Evolutionary conservation across 2,113 vertebrate species (phyloP).

Genomic region (Malaclemys terrapin): DNA sequence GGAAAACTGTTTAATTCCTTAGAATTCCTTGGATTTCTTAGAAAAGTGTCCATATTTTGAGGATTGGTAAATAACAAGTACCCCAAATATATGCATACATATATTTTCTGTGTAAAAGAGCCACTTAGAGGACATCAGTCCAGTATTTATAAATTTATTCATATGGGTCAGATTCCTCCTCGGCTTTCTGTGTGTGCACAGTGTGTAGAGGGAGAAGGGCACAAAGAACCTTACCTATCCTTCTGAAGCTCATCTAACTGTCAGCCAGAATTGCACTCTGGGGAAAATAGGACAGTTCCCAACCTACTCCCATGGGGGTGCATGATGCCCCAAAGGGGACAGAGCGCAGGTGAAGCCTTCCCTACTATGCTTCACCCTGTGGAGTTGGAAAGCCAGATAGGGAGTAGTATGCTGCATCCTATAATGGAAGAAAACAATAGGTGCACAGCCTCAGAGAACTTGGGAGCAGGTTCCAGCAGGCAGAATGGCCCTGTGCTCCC

Average conservation of each 20-base stretch:
- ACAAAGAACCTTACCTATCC: background rate
- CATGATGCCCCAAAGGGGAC: too few species aligned
- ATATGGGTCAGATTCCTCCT: background rate
- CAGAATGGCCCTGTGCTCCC: too few species aligned
- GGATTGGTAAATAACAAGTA: background rate
- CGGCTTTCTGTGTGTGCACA: background rate
- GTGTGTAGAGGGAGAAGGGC: fast-evolving
- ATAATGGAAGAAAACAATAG: too few species aligned
- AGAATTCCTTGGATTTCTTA: background rate
- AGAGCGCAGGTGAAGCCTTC: too few species aligned
- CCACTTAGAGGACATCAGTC: background rate
- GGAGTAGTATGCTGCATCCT: too few species aligned
- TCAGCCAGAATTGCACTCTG: background rate
- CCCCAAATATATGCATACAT: background rate
- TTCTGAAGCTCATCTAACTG: background rate
- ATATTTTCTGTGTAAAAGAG: background rate
- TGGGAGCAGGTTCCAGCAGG: too few species aligned
- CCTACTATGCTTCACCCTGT: too few species aligned
- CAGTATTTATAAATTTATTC: background rate
- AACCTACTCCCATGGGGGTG: background rate
- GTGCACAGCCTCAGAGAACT: too few species aligned
- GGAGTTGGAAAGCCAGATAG: too few species aligned
- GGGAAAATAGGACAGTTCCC: background rate
- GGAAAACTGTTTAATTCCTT: background rate
- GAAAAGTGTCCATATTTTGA: background rate